Conservation (phyloP, 2,888 invertebrate genomes). For the Lasioglossum morio region DNA sequence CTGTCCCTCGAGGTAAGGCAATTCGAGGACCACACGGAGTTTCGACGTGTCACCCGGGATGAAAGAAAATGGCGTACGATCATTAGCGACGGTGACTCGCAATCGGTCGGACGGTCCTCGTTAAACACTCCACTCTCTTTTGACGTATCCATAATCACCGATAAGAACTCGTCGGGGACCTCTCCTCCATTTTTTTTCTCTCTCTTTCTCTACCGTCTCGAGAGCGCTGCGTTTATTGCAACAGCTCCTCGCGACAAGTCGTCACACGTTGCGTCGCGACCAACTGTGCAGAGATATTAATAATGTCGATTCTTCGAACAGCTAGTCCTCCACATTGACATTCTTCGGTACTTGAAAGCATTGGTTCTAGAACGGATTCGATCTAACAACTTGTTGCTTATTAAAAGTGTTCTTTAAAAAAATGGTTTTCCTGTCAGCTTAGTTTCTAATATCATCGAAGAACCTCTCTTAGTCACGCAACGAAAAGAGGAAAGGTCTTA, state of each 20-base stretch:
- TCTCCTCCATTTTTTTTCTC: conserved; percentile 18
- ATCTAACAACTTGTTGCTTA: no score
- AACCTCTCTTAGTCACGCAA: no score
- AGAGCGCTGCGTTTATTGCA: conserved; percentile 40
- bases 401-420: no score
- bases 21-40: conserved; percentile 72
- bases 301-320: neutral
- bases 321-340: neutral
- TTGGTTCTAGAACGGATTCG: neutral
- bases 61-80: conserved; percentile 75
- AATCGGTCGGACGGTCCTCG: conserved; percentile 71
- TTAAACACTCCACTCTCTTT: conserved; percentile 73
- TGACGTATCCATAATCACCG: conserved; percentile 77
- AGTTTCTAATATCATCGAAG: no score
- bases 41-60: conserved; percentile 72
- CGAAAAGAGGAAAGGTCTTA: no score
- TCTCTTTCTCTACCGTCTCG: conserved; percentile 53
- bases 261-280: neutral
- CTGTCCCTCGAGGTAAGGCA: conserved; percentile 55
- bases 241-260: conserved; percentile 30
- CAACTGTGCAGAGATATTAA: neutral
- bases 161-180: conserved; percentile 67
- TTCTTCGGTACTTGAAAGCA: neutral
- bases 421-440: no score
- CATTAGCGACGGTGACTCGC: conserved; percentile 80